phyloP scores from a whole-genome alignment of 2,888 invertebrate genomes.

The Pristionchus maxplancki region DNA sequence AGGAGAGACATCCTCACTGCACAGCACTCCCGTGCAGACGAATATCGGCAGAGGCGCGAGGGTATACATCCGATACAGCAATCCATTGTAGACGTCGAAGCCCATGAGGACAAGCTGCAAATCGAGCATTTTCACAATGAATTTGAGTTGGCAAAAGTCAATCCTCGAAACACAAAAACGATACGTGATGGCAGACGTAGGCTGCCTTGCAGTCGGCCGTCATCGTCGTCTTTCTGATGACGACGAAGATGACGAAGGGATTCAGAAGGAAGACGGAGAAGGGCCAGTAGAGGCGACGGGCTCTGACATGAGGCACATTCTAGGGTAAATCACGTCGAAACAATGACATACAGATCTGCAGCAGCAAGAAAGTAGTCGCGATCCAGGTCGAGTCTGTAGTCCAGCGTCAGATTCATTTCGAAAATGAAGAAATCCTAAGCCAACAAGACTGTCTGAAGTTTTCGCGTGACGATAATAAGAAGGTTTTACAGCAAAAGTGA shows the following conservation, averaged over 20 bases:
- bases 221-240: neutral
- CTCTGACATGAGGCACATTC: neutral
- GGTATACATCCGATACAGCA: neutral
- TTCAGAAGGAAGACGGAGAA: slow-evolving; percentile 2
- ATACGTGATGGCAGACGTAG: neutral
- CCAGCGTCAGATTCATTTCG: neutral
- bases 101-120: neutral
- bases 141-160: neutral
- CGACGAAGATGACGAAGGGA: slow-evolving; percentile 22
- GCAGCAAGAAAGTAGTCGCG: neutral
- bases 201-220: neutral
- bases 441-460: neutral
- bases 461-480: neutral
- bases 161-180: too few species aligned
- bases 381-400: neutral
- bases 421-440: neutral
- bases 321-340: too few species aligned
- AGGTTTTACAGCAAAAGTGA: neutral
- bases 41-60: neutral
- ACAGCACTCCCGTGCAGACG: neutral
- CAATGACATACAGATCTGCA: neutral
- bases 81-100: neutral
- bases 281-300: neutral
- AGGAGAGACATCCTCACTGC: neutral
- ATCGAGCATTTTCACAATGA: neutral